Percentiles rank a stretch among this genome's conserved stretches.
phyloP scores from a whole-genome alignment of 2,888 invertebrate species.

The Caradrina clavipalpis region DNA sequence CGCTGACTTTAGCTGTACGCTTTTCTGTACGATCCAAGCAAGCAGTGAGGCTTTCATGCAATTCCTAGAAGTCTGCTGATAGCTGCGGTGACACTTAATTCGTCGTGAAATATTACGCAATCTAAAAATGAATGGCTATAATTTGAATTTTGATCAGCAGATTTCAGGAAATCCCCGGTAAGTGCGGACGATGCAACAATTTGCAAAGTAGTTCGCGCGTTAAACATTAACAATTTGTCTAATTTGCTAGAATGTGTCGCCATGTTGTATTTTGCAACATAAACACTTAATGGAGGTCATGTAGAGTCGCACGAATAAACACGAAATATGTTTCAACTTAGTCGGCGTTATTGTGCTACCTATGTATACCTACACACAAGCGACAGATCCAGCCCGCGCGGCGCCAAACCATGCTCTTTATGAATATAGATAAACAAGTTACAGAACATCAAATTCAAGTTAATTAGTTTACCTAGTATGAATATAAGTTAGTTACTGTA shows the following conservation, averaged over 20 bases:
- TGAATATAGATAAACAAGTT: not conserved
- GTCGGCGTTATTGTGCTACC: not conserved
- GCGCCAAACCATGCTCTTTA: constrained; percentile 9
- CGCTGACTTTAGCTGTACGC: not conserved
- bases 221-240: constrained; percentile 32
- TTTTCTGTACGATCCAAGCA: not conserved
- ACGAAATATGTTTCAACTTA: constrained; percentile 4
- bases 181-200: constrained; percentile 24
- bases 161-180: constrained; percentile 45
- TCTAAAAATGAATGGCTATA: constrained; percentile 11
- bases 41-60: no score
- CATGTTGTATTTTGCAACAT: constrained; percentile 15
- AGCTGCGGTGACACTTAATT: not conserved
- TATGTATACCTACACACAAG: not conserved
- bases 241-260: constrained; percentile 32
- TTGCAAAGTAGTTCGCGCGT: constrained; percentile 5
- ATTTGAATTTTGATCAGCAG: constrained; percentile 34
- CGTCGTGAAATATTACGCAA: constrained; percentile 9
- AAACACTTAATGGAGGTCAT: constrained; percentile 25
- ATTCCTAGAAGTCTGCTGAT: not conserved
- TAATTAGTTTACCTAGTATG: no score
- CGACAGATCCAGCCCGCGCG: constrained; percentile 15
- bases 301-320: constrained; percentile 5
- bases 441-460: not conserved
- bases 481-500: no score